phyloP scores from a whole-genome alignment of 2,888 invertebrate species.

The Blera fallax region DNA sequence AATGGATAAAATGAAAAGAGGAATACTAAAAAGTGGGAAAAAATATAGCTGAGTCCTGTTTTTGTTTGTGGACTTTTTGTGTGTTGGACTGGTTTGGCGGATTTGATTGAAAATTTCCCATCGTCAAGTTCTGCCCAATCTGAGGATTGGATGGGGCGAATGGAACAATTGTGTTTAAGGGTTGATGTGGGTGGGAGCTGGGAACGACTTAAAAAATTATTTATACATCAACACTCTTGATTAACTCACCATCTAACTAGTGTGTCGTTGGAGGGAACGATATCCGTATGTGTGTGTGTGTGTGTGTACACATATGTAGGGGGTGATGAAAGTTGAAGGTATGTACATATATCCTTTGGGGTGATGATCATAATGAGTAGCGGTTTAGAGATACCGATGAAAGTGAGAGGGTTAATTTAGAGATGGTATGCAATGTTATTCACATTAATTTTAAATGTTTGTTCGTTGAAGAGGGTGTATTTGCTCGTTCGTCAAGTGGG shows the following conservation, averaged over 20 bases:
- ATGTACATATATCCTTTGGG: neutral
- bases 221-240: slow-evolving; percentile 55
- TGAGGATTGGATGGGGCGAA: neutral
- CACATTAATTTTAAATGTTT: slow-evolving; percentile 47
- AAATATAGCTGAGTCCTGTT: neutral
- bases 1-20: slow-evolving; percentile 24
- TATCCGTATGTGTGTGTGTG: too few species aligned
- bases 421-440: slow-evolving; percentile 9
- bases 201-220: slow-evolving; percentile 38
- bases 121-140: slow-evolving; percentile 3
- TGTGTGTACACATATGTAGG: neutral
- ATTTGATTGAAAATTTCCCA: slow-evolving; percentile 60
- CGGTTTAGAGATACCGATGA: slow-evolving; percentile 37
- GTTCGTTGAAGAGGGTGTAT: neutral
- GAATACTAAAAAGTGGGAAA: neutral
- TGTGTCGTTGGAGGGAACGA: neutral
- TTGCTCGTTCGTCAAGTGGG: slow-evolving; percentile 1
- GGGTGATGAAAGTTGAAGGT: neutral
- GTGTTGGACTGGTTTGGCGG: slow-evolving; percentile 49
- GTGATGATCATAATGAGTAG: slow-evolving; percentile 40
- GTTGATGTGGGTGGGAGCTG: slow-evolving; percentile 2
- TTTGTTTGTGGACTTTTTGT: slow-evolving; percentile 3
- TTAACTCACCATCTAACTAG: slow-evolving; percentile 24
- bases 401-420: slow-evolving; percentile 55
- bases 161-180: neutral